Conservation (phyloP, 2,113 vertebrate genomes). For the Oreocharis arfaki region DNA sequence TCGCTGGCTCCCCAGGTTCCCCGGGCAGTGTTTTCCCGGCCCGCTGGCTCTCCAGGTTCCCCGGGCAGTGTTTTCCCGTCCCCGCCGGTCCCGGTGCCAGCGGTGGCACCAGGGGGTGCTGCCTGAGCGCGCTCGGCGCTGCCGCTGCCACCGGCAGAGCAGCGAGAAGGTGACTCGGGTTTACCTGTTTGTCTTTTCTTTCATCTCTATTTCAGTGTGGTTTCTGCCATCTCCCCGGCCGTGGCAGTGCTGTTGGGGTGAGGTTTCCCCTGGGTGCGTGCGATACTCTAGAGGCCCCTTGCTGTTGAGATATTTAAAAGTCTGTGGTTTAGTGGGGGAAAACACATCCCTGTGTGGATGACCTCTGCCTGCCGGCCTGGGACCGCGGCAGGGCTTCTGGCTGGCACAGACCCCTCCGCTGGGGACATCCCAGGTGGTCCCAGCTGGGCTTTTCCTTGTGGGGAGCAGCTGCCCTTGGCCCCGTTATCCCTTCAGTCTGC, state of each 20-base stretch:
- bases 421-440: background rate
- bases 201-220: accelerated
- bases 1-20: accelerated
- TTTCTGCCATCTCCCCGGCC: background rate
- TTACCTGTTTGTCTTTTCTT: background rate
- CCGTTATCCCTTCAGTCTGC: accelerated
- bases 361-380: background rate
- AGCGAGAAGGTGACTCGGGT: background rate
- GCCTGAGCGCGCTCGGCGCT: background rate
- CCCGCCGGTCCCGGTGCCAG: background rate
- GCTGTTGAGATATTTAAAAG: background rate
- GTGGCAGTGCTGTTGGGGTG: background rate
- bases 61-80: accelerated
- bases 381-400: background rate
- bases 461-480: background rate
- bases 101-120: slow-evolving; percentile 70
- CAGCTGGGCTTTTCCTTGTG: background rate
- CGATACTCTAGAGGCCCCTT: too few relatives aligned
- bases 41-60: background rate
- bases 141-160: background rate
- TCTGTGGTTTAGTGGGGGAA: background rate
- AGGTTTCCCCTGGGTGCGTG: too few relatives aligned
- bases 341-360: background rate
- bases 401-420: accelerated
- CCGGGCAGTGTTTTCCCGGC: background rate